Conservation (phyloP, 2,888 invertebrate genomes). For the Agonopterix heracliana region DNA sequence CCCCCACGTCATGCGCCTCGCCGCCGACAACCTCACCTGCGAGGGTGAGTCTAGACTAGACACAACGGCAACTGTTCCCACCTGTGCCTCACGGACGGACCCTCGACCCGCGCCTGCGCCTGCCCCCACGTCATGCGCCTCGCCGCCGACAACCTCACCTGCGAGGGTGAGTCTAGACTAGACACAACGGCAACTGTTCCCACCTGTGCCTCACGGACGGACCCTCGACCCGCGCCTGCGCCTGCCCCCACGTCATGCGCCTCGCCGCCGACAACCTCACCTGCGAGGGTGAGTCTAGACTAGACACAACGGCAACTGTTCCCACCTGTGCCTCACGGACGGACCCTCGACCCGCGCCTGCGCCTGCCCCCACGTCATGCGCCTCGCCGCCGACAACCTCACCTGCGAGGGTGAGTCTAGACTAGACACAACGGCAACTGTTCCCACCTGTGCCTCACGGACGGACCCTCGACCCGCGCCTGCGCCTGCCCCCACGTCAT, state of each 20-base stretch:
- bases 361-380: too few relatives aligned
- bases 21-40: conserved; percentile 22
- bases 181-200: conserved; percentile 87
- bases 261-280: conserved; percentile 41
- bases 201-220: conserved; percentile 87
- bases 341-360: too few relatives aligned
- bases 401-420: too few relatives aligned
- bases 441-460: too few relatives aligned
- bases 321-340: too few relatives aligned
- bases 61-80: conserved; percentile 89
- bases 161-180: conserved; percentile 35
- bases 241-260: conserved; percentile 92
- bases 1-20: conserved; percentile 89
- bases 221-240: conserved; percentile 80
- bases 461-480: too few relatives aligned
- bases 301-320: too few relatives aligned
- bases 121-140: conserved; percentile 93
- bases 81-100: conserved; percentile 83
- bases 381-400: too few relatives aligned
- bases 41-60: conserved; percentile 32
- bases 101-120: conserved; percentile 81
- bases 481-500: too few relatives aligned
- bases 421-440: too few relatives aligned
- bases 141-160: conserved; percentile 17
- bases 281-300: conserved; percentile 35